A percentile compares a stretch with the other conserved stretches of the same genome.
Evolutionary conservation across 2,113 vertebrate genomes (phyloP).

Genomic region (Pteropus alecto): DNA sequence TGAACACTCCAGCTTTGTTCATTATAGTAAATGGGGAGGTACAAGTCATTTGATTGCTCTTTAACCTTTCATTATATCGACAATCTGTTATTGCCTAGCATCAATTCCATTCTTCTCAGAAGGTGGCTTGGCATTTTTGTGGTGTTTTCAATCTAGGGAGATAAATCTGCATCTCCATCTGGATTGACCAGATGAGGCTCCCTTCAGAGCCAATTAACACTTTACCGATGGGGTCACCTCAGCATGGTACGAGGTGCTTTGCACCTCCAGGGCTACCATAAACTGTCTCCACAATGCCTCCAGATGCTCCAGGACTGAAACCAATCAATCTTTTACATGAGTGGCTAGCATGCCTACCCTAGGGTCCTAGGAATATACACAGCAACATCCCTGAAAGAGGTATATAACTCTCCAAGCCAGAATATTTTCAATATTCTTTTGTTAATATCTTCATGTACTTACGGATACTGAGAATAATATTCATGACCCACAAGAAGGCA

Average conservation of each 20-base stretch:
- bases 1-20: constrained; percentile 47
- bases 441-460: neutral
- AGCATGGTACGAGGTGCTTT: constrained; percentile 66
- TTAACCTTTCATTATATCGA: constrained; percentile 69
- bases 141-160: constrained; percentile 70
- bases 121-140: constrained; percentile 71
- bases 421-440: constrained; percentile 11
- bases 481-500: neutral
- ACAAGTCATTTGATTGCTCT: constrained; percentile 60
- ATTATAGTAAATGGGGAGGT: constrained; percentile 15
- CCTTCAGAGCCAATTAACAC: constrained; percentile 79
- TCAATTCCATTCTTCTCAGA: constrained; percentile 66
- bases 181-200: constrained; percentile 76
- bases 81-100: constrained; percentile 66
- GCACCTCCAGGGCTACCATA: constrained; percentile 74
- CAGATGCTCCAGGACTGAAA: constrained; percentile 67
- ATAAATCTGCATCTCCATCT: constrained; percentile 74
- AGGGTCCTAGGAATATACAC: constrained; percentile 43
- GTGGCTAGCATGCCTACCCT: constrained; percentile 55
- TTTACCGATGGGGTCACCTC: constrained; percentile 70
- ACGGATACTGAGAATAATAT: neutral
- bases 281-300: constrained; percentile 67
- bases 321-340: constrained; percentile 67
- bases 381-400: neutral
- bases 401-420: neutral